A percentile compares a stretch with the other conserved stretches of the same genome.
These are phyloP conservation scores for Artibeus jamaicensis DNA, from an alignment of 2,797 vertebrate species.

Conservation along the genomic window DNA sequence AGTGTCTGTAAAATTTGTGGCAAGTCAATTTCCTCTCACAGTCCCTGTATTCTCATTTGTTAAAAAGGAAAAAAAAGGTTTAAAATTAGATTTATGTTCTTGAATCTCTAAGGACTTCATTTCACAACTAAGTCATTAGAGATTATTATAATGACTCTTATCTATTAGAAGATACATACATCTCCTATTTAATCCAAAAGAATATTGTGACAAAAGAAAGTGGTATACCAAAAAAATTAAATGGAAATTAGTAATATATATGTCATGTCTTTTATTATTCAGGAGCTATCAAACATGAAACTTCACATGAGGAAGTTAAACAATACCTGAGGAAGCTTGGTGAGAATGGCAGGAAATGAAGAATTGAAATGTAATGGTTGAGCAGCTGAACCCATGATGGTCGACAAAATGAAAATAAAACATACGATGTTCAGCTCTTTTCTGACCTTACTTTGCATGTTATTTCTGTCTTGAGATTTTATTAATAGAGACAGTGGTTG, in stretches of 20 bases:
- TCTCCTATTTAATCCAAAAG: neutral
- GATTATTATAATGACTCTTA: neutral
- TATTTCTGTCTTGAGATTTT: neutral
- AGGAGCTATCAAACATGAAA: neutral
- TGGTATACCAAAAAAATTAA: neutral
- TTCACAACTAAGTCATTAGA: neutral
- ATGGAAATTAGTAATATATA: neutral
- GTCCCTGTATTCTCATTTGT: neutral
- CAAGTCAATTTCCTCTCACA: neutral
- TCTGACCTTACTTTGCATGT: neutral
- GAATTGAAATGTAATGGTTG: neutral
- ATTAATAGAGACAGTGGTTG: neutral
- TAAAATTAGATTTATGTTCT: neutral
- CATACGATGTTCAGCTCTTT: neutral
- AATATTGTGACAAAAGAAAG: neutral
- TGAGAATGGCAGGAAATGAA: neutral
- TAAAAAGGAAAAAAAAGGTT: neutral
- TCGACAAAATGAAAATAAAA: neutral
- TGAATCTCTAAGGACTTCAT: neutral
- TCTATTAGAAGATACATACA: neutral
- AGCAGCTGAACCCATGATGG: neutral
- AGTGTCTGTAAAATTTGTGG: neutral
- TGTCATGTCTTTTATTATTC: neutral
- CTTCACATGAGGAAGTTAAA: constrained; percentile 31
- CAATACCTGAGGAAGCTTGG: neutral